Conservation (phyloP, 2,113 vertebrate genomes). For the Donacobius atricapilla region DNA sequence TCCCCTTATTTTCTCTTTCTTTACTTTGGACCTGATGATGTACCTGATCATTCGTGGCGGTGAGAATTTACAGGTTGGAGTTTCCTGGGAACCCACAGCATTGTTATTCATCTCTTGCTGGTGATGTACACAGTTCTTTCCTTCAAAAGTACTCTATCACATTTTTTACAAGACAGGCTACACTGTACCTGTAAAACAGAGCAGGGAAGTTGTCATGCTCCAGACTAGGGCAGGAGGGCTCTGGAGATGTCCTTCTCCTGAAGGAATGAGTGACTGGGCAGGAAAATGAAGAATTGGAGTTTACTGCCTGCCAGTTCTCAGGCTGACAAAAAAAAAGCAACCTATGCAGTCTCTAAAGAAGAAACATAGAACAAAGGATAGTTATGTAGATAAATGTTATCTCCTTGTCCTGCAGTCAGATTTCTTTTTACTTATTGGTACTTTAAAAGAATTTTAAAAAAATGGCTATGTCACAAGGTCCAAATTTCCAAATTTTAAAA, state of each 20-base stretch:
- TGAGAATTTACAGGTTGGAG: neutral
- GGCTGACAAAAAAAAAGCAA: neutral
- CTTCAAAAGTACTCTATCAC: neutral
- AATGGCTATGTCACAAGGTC: neutral
- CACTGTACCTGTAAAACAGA: neutral
- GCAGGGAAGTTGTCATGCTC: neutral
- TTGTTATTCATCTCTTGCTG: neutral
- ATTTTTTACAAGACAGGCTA: rapidly evolving
- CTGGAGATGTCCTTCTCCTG: neutral
- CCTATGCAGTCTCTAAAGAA: neutral
- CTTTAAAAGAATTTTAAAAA: neutral
- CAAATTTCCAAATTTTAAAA: neutral
- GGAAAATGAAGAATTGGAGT: neutral
- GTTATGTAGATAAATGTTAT: neutral
- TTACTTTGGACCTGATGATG: neutral
- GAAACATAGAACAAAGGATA: neutral
- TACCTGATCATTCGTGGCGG: rapidly evolving
- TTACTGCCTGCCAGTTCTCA: neutral
- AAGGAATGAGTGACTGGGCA: rapidly evolving
- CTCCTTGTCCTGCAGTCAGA: neutral
- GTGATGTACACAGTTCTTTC: neutral
- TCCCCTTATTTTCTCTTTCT: neutral
- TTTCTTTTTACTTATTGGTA: neutral
- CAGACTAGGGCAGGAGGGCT: neutral
- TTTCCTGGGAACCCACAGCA: rapidly evolving